phyloP scores from a whole-genome alignment of 2,888 invertebrate genomes.

The Melanchra persicariae region DNA sequence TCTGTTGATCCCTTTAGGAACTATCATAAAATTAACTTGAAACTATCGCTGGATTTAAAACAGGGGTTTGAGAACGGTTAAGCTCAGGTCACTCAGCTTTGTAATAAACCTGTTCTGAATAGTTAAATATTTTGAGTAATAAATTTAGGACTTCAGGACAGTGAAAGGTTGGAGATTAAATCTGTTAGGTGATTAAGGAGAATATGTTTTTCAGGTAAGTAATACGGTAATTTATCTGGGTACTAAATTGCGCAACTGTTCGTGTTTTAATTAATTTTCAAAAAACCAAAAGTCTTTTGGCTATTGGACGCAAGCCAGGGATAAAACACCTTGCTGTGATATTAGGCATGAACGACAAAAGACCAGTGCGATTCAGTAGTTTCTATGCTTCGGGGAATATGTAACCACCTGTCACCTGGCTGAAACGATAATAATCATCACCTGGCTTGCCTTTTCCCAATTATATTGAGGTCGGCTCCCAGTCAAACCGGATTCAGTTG shows the following conservation, averaged over 20 bases:
- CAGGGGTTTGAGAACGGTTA: conserved; percentile 30
- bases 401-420: too few relatives aligned
- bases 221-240: background rate
- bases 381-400: too few relatives aligned
- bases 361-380: too few relatives aligned
- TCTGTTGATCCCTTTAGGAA: conserved; percentile 37
- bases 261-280: too few relatives aligned
- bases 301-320: too few relatives aligned
- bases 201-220: background rate
- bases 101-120: conserved; percentile 37
- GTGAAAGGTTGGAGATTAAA: conserved; percentile 4
- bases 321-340: too few relatives aligned
- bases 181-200: background rate
- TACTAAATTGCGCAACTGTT: too few relatives aligned
- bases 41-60: conserved; percentile 39
- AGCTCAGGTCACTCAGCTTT: conserved; percentile 46
- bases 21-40: conserved; percentile 57
- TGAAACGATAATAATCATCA: background rate
- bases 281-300: too few relatives aligned
- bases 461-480: too few relatives aligned
- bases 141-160: conserved; percentile 25
- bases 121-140: conserved; percentile 44
- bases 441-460: too few relatives aligned
- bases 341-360: too few relatives aligned
- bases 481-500: too few relatives aligned